Conservation (phyloP, 2,797 vertebrate genomes). For the Chaetodon trifasciatus region DNA sequence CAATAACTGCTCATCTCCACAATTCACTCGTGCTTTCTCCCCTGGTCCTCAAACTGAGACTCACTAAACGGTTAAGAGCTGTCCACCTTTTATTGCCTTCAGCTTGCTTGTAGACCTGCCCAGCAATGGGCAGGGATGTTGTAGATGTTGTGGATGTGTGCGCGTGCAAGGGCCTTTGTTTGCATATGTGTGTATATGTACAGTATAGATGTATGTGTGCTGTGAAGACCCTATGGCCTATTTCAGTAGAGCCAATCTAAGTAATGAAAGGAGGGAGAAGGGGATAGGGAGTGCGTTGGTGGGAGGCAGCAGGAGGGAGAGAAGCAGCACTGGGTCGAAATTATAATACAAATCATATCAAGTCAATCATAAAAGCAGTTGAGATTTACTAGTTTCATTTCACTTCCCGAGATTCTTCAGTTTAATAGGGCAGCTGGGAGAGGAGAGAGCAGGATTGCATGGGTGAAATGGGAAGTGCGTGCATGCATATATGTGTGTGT, state of each 20-base stretch:
- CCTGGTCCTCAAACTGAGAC: constrained; percentile 34
- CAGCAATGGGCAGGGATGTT: constrained; percentile 6
- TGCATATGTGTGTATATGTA: constrained; percentile 18
- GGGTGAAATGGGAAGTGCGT: constrained; percentile 73
- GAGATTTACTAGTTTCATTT: constrained; percentile 88
- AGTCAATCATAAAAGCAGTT: constrained; percentile 86
- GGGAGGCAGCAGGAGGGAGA: constrained; percentile 63
- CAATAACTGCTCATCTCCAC: constrained; percentile 62
- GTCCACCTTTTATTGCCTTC: constrained; percentile 25
- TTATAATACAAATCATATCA: constrained; percentile 88
- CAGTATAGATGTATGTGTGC: constrained; percentile 49
- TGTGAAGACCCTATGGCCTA: constrained; percentile 63
- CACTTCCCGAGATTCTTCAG: constrained; percentile 84
- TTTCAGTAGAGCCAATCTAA: constrained; percentile 80
- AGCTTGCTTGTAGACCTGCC: constrained; percentile 15
- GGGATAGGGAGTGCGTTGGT: constrained; percentile 65
- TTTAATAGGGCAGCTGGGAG: constrained; percentile 85
- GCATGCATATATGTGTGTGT: constrained; percentile 4
- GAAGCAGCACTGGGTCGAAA: constrained; percentile 79
- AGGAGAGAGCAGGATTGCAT: constrained; percentile 71
- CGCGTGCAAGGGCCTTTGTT: constrained; percentile 13
- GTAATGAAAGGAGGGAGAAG: constrained; percentile 80
- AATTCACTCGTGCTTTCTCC: constrained; percentile 47
- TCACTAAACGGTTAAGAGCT: constrained; percentile 32
- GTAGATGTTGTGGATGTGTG: constrained; percentile 3